Conservation (phyloP, 2,888 invertebrate species). For the Drosophila suboccidentalis region DNA sequence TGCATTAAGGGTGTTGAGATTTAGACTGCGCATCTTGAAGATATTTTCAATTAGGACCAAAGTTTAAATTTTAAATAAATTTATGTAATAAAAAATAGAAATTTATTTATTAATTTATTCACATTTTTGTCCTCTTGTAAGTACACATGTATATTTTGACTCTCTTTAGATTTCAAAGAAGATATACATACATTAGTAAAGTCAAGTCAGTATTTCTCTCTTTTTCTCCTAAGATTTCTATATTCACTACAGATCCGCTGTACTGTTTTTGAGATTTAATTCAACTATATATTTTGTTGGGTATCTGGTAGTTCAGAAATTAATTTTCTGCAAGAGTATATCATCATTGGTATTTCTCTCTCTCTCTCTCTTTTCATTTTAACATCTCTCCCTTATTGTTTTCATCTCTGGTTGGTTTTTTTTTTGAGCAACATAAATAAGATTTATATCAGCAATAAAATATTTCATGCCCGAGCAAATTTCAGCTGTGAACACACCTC, state of each 20-base stretch:
- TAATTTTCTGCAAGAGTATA: conserved; percentile 19
- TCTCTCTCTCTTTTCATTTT: background rate
- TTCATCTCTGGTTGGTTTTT: conserved; percentile 3
- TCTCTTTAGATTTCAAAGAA: no score
- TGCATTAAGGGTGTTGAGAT: background rate
- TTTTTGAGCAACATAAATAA: conserved; percentile 64
- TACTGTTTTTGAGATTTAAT: no score
- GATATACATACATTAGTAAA: no score
- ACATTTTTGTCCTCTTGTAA: no score
- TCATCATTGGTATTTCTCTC: background rate
- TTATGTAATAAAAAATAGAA: no score
- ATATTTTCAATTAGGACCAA: no score
- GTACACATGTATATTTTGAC: no score
- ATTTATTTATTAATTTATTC: no score
- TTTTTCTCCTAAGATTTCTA: no score
- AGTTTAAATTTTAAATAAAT: no score
- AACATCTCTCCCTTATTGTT: conserved; percentile 13
- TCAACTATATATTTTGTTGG: background rate
- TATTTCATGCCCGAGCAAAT: conserved; percentile 69
- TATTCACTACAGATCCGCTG: no score
- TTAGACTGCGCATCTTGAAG: background rate
- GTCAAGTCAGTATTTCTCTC: no score
- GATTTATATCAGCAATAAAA: conserved; percentile 79
- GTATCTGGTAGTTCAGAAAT: background rate
- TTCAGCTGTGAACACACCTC: conserved; percentile 58